Evolutionary conservation across 2,888 invertebrate genomes (phyloP).

Genomic region (Fragum fragum): DNA sequence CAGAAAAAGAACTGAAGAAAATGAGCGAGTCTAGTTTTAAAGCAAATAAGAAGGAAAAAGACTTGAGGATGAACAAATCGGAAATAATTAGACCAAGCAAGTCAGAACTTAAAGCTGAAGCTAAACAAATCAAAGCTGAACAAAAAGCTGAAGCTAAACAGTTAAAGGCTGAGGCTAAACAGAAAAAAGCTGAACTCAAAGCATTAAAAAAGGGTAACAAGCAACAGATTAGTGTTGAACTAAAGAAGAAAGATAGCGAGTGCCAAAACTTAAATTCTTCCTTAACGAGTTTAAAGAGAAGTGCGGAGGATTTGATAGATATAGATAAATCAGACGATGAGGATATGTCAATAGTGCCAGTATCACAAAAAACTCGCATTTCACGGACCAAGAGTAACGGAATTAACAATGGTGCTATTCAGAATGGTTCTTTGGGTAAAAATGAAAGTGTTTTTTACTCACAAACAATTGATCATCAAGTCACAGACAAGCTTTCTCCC

Average conservation of each 20-base stretch:
- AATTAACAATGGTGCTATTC: slow-evolving; percentile 12
- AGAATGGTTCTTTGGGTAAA: slow-evolving; percentile 20
- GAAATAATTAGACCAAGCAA: slow-evolving; percentile 52
- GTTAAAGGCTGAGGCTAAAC: slow-evolving; percentile 53
- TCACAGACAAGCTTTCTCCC: slow-evolving; percentile 12
- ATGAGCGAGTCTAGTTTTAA: slow-evolving; percentile 37
- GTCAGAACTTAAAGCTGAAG: slow-evolving; percentile 47
- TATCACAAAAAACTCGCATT: not conserved
- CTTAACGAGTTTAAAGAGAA: slow-evolving; percentile 61
- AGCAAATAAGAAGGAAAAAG: slow-evolving; percentile 38
- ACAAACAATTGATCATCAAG: slow-evolving; percentile 16
- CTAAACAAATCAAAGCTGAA: slow-evolving; percentile 46
- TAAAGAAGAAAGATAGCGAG: slow-evolving; percentile 11
- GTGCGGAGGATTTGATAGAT: slow-evolving; percentile 63
- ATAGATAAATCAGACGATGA: slow-evolving; percentile 64
- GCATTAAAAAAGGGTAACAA: slow-evolving; percentile 59
- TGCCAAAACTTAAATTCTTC: slow-evolving; percentile 52
- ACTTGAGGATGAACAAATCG: slow-evolving; percentile 43
- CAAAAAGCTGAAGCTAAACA: slow-evolving; percentile 45
- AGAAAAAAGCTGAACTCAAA: slow-evolving; percentile 52
- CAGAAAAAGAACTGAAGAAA: slow-evolving; percentile 53
- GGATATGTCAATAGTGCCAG: not conserved
- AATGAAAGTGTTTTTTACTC: slow-evolving; percentile 27
- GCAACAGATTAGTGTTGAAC: slow-evolving; percentile 43
- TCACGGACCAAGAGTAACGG: not conserved